These are phyloP conservation scores for Pteronura brasiliensis DNA, from an alignment of 2,113 vertebrate species.

Conservation along the genomic window DNA sequence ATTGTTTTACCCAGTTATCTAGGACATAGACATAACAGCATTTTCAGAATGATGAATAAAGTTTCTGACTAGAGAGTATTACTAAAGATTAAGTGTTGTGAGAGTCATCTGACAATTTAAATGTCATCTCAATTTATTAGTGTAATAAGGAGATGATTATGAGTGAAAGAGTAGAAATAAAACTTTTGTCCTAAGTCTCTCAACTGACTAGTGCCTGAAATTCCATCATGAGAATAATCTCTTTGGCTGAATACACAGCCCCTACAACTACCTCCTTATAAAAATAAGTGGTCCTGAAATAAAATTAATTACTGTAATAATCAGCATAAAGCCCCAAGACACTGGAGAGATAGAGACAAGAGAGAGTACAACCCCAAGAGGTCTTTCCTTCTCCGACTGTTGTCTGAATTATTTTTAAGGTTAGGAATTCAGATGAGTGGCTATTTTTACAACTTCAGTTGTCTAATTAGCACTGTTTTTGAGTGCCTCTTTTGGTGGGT, in stretches of 20 bases:
- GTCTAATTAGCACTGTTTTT: neutral
- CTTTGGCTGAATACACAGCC: neutral
- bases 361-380: too few species aligned
- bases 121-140: neutral
- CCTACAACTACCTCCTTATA: neutral
- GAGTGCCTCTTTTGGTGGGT: neutral
- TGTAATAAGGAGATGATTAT: neutral
- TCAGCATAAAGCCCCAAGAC: neutral
- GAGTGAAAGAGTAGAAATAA: neutral
- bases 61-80: neutral
- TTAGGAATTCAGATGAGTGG: neutral
- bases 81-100: neutral
- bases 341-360: neutral
- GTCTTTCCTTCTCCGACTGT: neutral
- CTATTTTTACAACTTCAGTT: neutral
- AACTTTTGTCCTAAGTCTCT: neutral
- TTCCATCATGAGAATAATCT: neutral
- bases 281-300: neutral
- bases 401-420: neutral
- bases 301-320: neutral
- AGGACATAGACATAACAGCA: neutral
- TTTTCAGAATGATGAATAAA: conserved; percentile 26
- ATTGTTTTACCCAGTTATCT: conserved; percentile 32
- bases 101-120: neutral
- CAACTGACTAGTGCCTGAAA: neutral